Evolutionary conservation across 1,140 invertebrate genomes (phyloP).

Genomic region (Drosophila jambulina): DNA sequence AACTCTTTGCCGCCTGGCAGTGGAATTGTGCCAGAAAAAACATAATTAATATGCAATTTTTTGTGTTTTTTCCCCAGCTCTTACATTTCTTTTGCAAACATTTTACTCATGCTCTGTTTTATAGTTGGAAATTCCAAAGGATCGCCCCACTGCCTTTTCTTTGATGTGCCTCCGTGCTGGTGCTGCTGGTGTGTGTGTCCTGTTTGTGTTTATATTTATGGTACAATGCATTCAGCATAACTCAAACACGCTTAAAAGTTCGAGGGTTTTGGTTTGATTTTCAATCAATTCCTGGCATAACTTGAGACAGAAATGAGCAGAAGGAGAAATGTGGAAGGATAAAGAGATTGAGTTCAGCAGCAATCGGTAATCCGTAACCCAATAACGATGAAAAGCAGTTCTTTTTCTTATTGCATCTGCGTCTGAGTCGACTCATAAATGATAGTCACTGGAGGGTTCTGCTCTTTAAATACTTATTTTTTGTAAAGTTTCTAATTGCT

Average conservation of each 20-base stretch:
- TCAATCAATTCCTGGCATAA: slow-evolving; percentile 60
- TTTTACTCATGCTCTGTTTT: slow-evolving; percentile 53
- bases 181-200: slow-evolving; percentile 14
- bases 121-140: slow-evolving; percentile 56
- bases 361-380: slow-evolving; percentile 1
- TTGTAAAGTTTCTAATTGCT: not conserved
- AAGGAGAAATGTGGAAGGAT: slow-evolving; percentile 5
- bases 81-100: slow-evolving; percentile 54
- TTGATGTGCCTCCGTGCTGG: slow-evolving; percentile 53
- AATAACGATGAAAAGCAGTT: not conserved
- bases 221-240: slow-evolving; percentile 76
- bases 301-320: slow-evolving; percentile 3
- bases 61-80: slow-evolving; percentile 65
- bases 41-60: slow-evolving; percentile 83
- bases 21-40: slow-evolving; percentile 80
- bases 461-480: not conserved
- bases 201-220: slow-evolving; percentile 73
- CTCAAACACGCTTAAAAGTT: slow-evolving; percentile 76
- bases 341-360: not conserved
- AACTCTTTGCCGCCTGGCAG: slow-evolving; percentile 29
- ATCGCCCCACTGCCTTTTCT: slow-evolving; percentile 44
- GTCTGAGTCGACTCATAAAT: not conserved
- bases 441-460: not conserved
- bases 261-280: slow-evolving; percentile 74
- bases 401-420: not conserved